Conservation (phyloP, 2,113 vertebrate species). For the Trichomycterus rosablanca region DNA sequence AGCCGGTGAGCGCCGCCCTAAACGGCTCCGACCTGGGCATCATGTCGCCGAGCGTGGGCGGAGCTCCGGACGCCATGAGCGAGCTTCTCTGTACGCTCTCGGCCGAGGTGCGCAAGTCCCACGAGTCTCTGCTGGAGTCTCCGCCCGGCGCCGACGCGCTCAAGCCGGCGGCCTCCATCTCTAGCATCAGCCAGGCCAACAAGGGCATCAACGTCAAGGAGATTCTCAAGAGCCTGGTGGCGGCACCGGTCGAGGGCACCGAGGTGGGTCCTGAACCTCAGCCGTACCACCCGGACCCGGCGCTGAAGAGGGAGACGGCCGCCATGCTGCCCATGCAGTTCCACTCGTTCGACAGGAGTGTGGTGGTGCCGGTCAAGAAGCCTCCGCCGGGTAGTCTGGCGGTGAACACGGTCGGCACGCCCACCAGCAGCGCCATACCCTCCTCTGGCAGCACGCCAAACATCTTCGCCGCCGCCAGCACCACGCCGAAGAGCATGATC, state of each 20-base stretch:
- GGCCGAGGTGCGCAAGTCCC: conserved; percentile 87
- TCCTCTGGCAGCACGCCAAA: conserved; percentile 87
- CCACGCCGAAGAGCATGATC: conserved; percentile 99
- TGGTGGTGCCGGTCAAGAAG: conserved; percentile 95
- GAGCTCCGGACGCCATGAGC: conserved; percentile 78
- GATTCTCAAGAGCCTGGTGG: conserved; percentile 95
- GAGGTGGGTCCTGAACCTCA: conserved; percentile 88
- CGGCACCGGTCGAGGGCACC: conserved; percentile 85
- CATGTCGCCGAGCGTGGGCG: conserved; percentile 43
- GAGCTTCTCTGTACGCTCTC: conserved; percentile 90
- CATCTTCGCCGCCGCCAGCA: conserved; percentile 90
- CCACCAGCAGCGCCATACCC: conserved; percentile 74
- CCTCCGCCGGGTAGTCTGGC: conserved; percentile 89
- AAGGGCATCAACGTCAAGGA: conserved; percentile 98
- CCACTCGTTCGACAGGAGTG: conserved; percentile 98
- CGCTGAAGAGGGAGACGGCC: conserved; percentile 86
- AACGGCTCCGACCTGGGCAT: conserved; percentile 86
- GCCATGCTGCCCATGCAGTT: conserved; percentile 98
- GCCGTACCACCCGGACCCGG: conserved; percentile 90
- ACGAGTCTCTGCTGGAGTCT: conserved; percentile 89
- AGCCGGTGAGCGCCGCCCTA: conserved; percentile 81
- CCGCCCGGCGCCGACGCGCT: conserved; percentile 70
- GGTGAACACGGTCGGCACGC: conserved; percentile 89
- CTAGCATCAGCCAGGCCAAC: conserved; percentile 90
- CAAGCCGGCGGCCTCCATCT: conserved; percentile 87